Evolutionary conservation across 1,140 invertebrate genomes (phyloP).

Genomic region (Argopecten irradians): DNA sequence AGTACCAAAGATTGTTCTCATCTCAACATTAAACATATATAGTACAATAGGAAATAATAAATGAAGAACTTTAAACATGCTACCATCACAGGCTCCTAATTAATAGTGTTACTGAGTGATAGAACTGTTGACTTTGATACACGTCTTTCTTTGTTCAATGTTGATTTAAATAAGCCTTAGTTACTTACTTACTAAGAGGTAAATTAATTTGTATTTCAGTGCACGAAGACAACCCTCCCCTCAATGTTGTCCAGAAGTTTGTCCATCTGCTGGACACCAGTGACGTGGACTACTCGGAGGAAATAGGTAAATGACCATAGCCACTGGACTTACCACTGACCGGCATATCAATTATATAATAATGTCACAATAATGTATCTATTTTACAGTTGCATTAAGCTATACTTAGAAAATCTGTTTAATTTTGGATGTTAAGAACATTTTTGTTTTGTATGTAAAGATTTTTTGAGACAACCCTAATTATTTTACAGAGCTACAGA

Average conservation of each 20-base stretch:
- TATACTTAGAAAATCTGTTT: slow-evolving; percentile 6
- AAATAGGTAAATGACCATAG: slow-evolving; percentile 69
- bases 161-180: neutral
- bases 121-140: too few species aligned
- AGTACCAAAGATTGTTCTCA: too few species aligned
- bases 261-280: slow-evolving; percentile 85
- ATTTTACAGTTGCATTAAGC: neutral
- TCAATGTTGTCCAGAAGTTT: slow-evolving; percentile 86
- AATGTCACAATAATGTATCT: neutral
- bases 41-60: too few species aligned
- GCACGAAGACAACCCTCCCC: slow-evolving; percentile 82
- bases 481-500: slow-evolving; percentile 77
- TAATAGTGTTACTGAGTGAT: too few species aligned
- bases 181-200: neutral
- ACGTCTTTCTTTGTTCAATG: neutral
- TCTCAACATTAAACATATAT: too few species aligned
- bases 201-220: slow-evolving; percentile 72
- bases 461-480: slow-evolving; percentile 8
- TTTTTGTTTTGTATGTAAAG: neutral
- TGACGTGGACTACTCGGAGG: slow-evolving; percentile 83
- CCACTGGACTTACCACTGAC: too few species aligned
- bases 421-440: neutral
- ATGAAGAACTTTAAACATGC: too few species aligned
- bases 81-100: too few species aligned
- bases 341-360: neutral